Percentiles rank a stretch among this genome's conserved stretches.
phyloP scores from a whole-genome alignment of 2,888 invertebrate species.

The Drosophila falleni region DNA sequence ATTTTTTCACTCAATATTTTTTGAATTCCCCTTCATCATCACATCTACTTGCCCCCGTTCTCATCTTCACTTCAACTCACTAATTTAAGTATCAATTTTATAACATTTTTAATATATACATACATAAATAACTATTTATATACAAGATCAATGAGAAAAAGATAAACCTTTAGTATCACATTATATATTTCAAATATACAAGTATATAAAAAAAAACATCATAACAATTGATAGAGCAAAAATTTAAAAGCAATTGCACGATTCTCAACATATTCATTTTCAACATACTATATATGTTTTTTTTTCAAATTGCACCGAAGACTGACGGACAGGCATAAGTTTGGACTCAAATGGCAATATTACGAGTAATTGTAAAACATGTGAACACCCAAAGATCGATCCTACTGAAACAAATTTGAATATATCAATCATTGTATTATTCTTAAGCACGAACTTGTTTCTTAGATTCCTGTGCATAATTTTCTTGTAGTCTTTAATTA shows the following conservation, averaged over 20 bases:
- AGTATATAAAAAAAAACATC: conserved; percentile 1
- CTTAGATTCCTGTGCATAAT: conserved; percentile 67
- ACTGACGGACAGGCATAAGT: conserved; percentile 65
- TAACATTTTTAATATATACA: conserved; percentile 47
- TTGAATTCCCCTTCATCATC: background rate
- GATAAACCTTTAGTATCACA: conserved; percentile 43
- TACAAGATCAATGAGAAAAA: conserved; percentile 31
- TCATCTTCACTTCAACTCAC: conserved; percentile 34
- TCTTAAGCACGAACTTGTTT: conserved; percentile 40
- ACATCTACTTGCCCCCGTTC: conserved; percentile 5
- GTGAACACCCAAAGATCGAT: conserved; percentile 56
- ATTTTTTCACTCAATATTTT: conserved; percentile 54
- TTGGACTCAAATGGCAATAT: conserved; percentile 67
- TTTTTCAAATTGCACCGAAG: conserved; percentile 61
- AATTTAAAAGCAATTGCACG: conserved; percentile 30
- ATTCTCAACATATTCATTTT: conserved; percentile 23
- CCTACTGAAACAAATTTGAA: conserved; percentile 40
- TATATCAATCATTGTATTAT: conserved; percentile 47
- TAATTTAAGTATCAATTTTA: conserved; percentile 57
- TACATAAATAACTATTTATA: conserved; percentile 63
- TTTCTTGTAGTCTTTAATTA: conserved; percentile 62
- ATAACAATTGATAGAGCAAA: conserved; percentile 1
- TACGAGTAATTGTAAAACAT: conserved; percentile 34
- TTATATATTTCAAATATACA: conserved; percentile 38
- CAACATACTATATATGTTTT: conserved; percentile 9